Conservation (phyloP, 2,888 invertebrate species). For the Eupithecia centaureata region DNA sequence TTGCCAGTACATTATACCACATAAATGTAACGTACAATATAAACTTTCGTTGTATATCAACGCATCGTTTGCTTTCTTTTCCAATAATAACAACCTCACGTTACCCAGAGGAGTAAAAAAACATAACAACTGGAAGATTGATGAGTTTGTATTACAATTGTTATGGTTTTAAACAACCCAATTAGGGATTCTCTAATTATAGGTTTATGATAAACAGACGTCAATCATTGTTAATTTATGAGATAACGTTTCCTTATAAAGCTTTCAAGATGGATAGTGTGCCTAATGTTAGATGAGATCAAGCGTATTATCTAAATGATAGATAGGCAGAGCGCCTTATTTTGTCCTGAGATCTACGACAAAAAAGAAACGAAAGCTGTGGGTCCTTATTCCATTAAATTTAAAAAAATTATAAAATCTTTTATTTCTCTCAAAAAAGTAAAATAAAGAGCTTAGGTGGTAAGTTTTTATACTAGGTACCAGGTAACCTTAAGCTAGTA, state of each 20-base stretch:
- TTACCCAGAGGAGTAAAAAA: background rate
- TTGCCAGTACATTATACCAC: too few species aligned
- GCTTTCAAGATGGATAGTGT: background rate
- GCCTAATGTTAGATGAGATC: background rate
- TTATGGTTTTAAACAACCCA: constrained; percentile 30
- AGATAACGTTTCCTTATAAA: background rate
- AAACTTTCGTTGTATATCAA: background rate
- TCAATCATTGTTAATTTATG: constrained; percentile 30
- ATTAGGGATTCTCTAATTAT: constrained; percentile 33
- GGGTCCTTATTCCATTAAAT: too few species aligned
- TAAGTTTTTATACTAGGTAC: too few species aligned
- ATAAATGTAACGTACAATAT: background rate
- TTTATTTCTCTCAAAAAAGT: too few species aligned
- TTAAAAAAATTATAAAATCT: too few species aligned
- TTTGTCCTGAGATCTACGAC: constrained; percentile 21
- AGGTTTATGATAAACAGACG: constrained; percentile 24
- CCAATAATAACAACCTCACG: background rate
- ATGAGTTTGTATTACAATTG: constrained; percentile 28
- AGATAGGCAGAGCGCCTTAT: background rate
- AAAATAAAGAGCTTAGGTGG: too few species aligned
- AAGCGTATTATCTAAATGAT: background rate
- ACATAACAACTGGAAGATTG: constrained; percentile 31
- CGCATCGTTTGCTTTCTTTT: constrained; percentile 2
- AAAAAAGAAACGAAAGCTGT: constrained; percentile 38
- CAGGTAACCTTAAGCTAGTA: too few species aligned